These are phyloP conservation scores for Acromyrmex charruanus DNA, from an alignment of 1,140 invertebrate species.

Conservation along the genomic window DNA sequence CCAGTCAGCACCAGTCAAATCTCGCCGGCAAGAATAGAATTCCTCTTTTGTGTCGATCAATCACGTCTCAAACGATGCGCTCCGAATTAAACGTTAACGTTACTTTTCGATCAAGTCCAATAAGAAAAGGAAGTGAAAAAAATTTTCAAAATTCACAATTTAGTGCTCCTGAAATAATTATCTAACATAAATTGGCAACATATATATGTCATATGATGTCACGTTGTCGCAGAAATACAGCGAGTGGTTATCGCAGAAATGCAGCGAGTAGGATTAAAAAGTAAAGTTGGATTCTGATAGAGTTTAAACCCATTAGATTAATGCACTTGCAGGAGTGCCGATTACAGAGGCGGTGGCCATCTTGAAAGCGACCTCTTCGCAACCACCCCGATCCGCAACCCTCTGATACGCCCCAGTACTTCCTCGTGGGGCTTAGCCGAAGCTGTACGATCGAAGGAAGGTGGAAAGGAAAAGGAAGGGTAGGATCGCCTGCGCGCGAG, in stretches of 20 bases:
- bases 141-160: neutral
- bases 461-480: constrained; percentile 71
- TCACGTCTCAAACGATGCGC: neutral
- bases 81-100: neutral
- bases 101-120: neutral
- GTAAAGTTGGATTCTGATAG: neutral
- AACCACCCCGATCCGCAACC: constrained; percentile 3
- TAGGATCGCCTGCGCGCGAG: constrained; percentile 44
- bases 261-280: neutral
- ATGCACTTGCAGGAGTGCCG: constrained; percentile 41
- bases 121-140: neutral
- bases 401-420: constrained; percentile 30
- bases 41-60: neutral
- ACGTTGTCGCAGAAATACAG: neutral
- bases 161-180: neutral
- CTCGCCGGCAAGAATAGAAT: neutral
- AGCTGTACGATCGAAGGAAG: constrained; percentile 69
- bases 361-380: constrained; percentile 52
- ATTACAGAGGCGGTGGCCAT: constrained; percentile 59
- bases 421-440: constrained; percentile 40
- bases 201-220: no score
- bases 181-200: neutral
- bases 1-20: neutral
- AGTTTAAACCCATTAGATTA: constrained; percentile 42
- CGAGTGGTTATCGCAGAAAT: neutral